Conservation (phyloP, 2,113 vertebrate species). For the Salvelinus namaycush region DNA sequence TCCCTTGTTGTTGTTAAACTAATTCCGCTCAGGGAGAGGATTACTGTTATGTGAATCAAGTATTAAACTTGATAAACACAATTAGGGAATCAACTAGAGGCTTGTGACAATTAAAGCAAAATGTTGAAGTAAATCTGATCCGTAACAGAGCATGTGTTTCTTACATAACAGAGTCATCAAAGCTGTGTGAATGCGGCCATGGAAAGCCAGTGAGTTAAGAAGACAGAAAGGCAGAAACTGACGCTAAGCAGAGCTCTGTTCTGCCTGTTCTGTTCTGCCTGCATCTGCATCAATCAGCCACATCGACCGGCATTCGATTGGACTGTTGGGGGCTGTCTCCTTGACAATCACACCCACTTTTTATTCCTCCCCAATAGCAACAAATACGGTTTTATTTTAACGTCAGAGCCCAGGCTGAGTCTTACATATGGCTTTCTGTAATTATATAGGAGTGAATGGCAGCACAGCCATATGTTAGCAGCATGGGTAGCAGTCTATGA, state of each 20-base stretch:
- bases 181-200: conserved; percentile 28
- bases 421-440: conserved; percentile 71
- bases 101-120: conserved; percentile 63
- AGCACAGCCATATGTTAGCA: conserved; percentile 73
- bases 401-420: conserved; percentile 61
- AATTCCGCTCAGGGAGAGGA: conserved; percentile 67
- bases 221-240: conserved; percentile 21
- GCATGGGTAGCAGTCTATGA: conserved; percentile 76
- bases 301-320: conserved; percentile 26
- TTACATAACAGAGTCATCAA: conserved; percentile 32
- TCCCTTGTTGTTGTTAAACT: conserved; percentile 61
- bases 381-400: conserved; percentile 65
- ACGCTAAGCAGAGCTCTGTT: conserved; percentile 23
- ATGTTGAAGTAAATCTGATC: conserved; percentile 41
- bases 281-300: conserved; percentile 19
- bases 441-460: conserved; percentile 71
- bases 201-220: conserved; percentile 21
- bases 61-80: conserved; percentile 52
- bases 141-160: conserved; percentile 26
- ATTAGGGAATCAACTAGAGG: conserved; percentile 1
- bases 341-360: conserved; percentile 37
- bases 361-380: conserved; percentile 49
- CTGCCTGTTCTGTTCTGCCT: conserved; percentile 21
- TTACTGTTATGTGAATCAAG: conserved; percentile 64
- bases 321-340: conserved; percentile 29